Base-by-base conservation (phyloP, 2,797 vertebrate species). In the Poliocrania exsul region DNA sequence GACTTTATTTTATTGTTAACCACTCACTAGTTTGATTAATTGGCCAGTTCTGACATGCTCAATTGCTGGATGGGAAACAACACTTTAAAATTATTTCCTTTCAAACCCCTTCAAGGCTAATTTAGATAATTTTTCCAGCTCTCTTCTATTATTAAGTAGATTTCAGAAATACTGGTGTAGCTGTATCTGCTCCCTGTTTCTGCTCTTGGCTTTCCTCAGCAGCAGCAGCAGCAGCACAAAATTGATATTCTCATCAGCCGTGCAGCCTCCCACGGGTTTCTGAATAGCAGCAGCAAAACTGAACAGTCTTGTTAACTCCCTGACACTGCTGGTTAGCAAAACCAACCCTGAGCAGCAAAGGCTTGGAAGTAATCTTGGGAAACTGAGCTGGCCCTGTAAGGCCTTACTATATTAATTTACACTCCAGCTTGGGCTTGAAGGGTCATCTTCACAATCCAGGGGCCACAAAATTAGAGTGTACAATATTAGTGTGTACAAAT, bases 191-290 rank as follows among this genome's bases (percentile, higher is more conserved):
- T 37, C 60, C 75, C 60, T 65, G 4, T 26, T 72, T 37, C 72
- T 95, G 72, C 60, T 91, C 56, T 67, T 42, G 78, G 72, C 44
- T 84, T 26, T 74, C 29, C 64, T 46, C 26, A 66, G 66, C 19
- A 74, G 85, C 23, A 66, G 62, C 19, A 74, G 87, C 23, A 53
- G 88, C 77, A 47, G 62, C 24, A 40, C 49, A 90, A 60, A 96
- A 95, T 86, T 91, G 44, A 79, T 89, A 95, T 95, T 97, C 92
- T 92, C 81, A 90, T 94, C 94, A 95, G 93, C 81, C 14, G 38
- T 64, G 16, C 85, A 92, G 83, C 83, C 90, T 83, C 92, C 85
- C 80, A 79, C 80, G 16, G 42, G 51, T 72, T 94, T 78, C 50
- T 93, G 84, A 95, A 94, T 81, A 95, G 95, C 81, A 77, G 80